Percentiles rank a stretch among this genome's conserved stretches.
Conservation (phyloP, 2,797 vertebrate genomes). For the Onychomys torridus region DNA sequence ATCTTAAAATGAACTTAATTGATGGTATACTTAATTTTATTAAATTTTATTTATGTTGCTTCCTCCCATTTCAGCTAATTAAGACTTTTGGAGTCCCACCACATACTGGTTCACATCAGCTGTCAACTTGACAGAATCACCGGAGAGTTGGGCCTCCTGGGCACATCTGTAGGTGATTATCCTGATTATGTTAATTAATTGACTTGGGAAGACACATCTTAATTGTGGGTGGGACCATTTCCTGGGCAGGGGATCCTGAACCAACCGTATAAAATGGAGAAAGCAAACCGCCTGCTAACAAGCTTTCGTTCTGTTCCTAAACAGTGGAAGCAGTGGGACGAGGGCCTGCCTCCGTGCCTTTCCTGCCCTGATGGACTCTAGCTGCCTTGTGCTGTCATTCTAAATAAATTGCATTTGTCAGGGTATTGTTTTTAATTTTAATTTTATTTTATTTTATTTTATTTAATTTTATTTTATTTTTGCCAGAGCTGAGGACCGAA, state of each 20-base stretch:
- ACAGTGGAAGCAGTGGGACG: too few species aligned
- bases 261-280: not conserved
- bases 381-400: not conserved
- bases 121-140: not conserved
- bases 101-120: not conserved
- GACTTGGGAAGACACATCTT: not conserved
- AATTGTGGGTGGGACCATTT: not conserved
- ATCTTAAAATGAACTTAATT: constrained; percentile 33
- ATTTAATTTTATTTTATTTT: too few species aligned
- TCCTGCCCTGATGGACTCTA: not conserved
- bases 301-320: not conserved
- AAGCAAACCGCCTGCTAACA: not conserved
- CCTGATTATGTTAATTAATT: not conserved
- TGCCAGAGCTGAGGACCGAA: too few species aligned
- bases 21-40: constrained; percentile 35
- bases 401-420: not conserved
- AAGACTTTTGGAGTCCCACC: constrained; percentile 3
- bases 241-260: not conserved
- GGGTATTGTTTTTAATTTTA: too few species aligned
- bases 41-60: constrained; percentile 35
- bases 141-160: not conserved
- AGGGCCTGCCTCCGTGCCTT: not conserved
- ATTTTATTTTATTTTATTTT: too few species aligned
- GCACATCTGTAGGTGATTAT: not conserved
- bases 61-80: constrained; percentile 23